These are phyloP conservation scores for Zaprionus lachaisei DNA, from an alignment of 1,140 invertebrate species.

Conservation along the genomic window DNA sequence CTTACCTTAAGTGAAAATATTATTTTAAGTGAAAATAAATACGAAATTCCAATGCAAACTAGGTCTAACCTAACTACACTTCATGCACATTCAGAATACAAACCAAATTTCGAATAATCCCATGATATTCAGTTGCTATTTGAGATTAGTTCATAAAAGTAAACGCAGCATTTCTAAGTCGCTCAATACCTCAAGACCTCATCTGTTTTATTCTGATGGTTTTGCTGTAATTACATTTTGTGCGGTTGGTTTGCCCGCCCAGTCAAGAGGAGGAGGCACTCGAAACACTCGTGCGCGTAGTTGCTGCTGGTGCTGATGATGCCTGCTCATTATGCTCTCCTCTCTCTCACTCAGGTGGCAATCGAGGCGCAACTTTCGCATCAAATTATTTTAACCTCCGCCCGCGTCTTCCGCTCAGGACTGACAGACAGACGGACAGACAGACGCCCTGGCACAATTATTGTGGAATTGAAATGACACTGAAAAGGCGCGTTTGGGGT, in stretches of 20 bases:
- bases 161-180: conserved; percentile 16
- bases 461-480: conserved; percentile 68
- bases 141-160: not conserved
- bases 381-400: conserved; percentile 46
- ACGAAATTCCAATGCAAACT: too few relatives aligned
- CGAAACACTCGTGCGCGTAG: conserved; percentile 26
- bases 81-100: not conserved
- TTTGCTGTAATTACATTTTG: conserved; percentile 40
- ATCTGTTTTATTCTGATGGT: conserved; percentile 32
- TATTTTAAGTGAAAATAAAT: not conserved
- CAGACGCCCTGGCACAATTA: conserved; percentile 48
- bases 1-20: too few relatives aligned
- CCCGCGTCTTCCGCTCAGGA: not conserved
- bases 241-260: conserved; percentile 1
- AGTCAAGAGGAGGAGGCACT: conserved; percentile 21
- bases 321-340: conserved; percentile 54
- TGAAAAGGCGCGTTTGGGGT: conserved; percentile 44
- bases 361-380: conserved; percentile 56
- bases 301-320: conserved; percentile 29
- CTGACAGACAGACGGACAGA: conserved; percentile 5
- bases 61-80: not conserved
- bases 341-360: conserved; percentile 45
- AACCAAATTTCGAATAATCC: not conserved
- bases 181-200: not conserved
- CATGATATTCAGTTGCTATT: not conserved